Percentiles rank a stretch among this genome's conserved stretches.
phyloP scores from a whole-genome alignment of 2,888 invertebrate species.

The Venustoraphidia nigricollis region DNA sequence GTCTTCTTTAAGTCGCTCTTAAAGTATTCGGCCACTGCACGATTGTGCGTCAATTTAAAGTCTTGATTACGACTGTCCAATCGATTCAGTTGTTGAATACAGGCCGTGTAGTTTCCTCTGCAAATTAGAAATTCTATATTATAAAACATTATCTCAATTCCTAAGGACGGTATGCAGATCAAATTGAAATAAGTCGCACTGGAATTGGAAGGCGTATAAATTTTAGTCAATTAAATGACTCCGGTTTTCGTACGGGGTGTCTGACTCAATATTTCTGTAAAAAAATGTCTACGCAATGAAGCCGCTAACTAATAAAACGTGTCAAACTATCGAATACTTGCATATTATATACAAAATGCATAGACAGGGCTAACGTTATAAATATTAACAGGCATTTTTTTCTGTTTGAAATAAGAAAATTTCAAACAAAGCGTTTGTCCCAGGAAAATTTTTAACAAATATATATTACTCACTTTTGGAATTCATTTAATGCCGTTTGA shows the following conservation, averaged over 20 bases:
- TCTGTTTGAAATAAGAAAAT: too few species aligned
- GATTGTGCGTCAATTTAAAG: conserved; percentile 67
- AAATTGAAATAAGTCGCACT: too few species aligned
- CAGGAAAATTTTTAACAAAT: background rate
- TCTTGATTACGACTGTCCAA: conserved; percentile 48
- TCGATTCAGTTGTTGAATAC: conserved; percentile 46
- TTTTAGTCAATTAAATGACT: too few species aligned
- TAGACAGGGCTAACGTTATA: too few species aligned
- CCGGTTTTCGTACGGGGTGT: too few species aligned
- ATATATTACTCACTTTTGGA: conserved; percentile 21
- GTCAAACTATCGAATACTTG: too few species aligned
- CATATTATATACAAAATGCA: too few species aligned
- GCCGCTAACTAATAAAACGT: too few species aligned
- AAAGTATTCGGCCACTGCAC: conserved; percentile 69
- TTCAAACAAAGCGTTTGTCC: too few species aligned
- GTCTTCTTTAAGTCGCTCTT: conserved; percentile 56
- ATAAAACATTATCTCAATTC: background rate
- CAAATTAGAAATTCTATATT: conserved; percentile 10
- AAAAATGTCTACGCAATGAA: background rate
- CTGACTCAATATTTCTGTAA: background rate
- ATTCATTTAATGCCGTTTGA: conserved; percentile 23
- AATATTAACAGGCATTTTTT: too few species aligned
- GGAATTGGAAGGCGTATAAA: too few species aligned
- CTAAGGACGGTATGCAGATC: too few species aligned
- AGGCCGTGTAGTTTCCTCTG: conserved; percentile 41